These are phyloP conservation scores for Tadarida brasiliensis DNA, from an alignment of 2,797 vertebrate species.

Conservation along the genomic window DNA sequence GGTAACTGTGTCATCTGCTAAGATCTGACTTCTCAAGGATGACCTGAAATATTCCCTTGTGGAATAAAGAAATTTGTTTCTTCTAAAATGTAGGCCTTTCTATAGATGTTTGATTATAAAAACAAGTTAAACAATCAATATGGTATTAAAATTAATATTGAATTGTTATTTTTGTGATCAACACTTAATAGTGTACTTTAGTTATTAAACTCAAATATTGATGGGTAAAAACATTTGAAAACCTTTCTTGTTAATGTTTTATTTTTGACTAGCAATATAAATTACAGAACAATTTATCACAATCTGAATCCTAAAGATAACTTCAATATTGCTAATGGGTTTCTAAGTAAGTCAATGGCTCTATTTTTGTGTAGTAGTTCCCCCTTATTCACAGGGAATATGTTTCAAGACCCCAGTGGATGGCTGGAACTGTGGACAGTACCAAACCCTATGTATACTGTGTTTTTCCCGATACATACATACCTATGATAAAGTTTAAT, in stretches of 20 bases:
- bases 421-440: neutral
- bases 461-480: neutral
- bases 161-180: constrained; percentile 3
- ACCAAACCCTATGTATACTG: neutral
- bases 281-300: constrained; percentile 8
- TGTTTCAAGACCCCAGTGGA: neutral
- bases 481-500: neutral
- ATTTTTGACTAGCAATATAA: constrained; percentile 35
- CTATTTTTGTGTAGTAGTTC: neutral
- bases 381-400: no score
- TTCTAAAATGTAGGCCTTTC: neutral
- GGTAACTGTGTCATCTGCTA: constrained; percentile 5
- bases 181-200: neutral
- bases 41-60: neutral
- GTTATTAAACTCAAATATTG: constrained; percentile 3
- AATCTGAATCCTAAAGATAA: constrained; percentile 24
- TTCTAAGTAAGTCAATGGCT: constrained; percentile 17
- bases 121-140: neutral
- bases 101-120: neutral
- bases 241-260: neutral
- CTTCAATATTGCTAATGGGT: neutral
- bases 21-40: constrained; percentile 20
- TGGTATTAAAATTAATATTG: neutral
- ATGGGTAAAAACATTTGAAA: neutral
- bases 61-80: neutral